These are phyloP conservation scores for Neogale vison DNA, from an alignment of 2,113 vertebrate genomes.

Conservation along the genomic window DNA sequence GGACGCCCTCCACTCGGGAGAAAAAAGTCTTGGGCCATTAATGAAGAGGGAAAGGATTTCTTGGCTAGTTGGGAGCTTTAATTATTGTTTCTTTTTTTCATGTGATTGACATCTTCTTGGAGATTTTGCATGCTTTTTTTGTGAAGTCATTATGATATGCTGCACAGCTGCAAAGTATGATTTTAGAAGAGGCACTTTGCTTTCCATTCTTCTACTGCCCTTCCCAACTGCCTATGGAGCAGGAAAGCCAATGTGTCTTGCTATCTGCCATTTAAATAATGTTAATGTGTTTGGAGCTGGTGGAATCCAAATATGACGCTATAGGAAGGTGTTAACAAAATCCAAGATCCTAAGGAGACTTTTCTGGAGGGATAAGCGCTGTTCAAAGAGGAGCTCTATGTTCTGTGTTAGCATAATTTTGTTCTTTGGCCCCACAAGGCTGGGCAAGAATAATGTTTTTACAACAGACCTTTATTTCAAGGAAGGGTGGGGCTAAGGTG, in stretches of 20 bases:
- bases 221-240: not conserved
- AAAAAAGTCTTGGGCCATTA: not conserved
- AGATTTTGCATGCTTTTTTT: not conserved
- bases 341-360: not conserved
- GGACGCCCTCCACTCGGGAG: not conserved
- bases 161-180: not conserved
- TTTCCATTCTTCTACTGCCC: not conserved
- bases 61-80: not conserved
- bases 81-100: not conserved
- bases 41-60: not conserved
- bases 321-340: not conserved
- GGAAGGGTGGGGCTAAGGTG: not conserved
- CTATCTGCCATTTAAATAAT: not conserved
- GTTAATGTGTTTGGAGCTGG: not conserved
- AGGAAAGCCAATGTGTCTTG: not conserved
- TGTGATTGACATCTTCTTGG: conserved; percentile 8
- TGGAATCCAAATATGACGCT: not conserved
- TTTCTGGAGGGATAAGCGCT: not conserved
- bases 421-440: not conserved
- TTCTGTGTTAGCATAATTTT: not conserved
- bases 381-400: not conserved
- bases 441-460: not conserved
- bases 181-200: not conserved
- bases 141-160: not conserved
- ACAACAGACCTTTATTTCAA: not conserved